Conservation (phyloP, 2,888 invertebrate genomes). For the Peribatodes rhomboidaria region DNA sequence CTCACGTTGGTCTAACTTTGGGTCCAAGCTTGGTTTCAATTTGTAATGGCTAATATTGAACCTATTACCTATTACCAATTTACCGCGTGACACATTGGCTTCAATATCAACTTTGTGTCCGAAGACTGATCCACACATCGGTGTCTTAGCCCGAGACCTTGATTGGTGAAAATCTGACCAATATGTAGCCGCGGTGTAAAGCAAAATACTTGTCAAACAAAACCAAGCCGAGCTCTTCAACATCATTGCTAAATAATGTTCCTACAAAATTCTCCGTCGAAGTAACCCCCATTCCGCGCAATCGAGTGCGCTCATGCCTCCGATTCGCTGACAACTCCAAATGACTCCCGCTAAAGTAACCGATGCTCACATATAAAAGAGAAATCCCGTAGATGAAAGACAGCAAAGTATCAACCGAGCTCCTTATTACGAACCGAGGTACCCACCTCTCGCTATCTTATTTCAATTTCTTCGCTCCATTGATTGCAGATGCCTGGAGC, state of each 20-base stretch:
- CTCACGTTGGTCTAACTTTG: no score
- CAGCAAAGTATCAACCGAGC: constrained; percentile 55
- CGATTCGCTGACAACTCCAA: constrained; percentile 44
- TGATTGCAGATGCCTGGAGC: constrained; percentile 83
- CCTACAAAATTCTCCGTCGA: neutral
- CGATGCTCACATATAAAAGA: constrained; percentile 66
- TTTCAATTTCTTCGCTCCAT: constrained; percentile 86
- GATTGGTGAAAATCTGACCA: no score
- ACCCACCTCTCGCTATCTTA: constrained; percentile 77
- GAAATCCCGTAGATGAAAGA: constrained; percentile 57
- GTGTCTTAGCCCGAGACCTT: no score
- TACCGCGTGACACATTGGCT: no score
- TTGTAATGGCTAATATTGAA: no score
- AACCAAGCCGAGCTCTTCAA: constrained; percentile 2
- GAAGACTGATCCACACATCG: no score
- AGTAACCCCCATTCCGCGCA: constrained; percentile 16
- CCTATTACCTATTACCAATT: no score
- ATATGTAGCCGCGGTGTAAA: neutral
- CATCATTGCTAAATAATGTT: constrained; percentile 2
- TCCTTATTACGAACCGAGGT: constrained; percentile 75
- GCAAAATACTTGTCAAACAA: neutral
- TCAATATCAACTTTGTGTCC: no score
- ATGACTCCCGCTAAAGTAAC: constrained; percentile 50
- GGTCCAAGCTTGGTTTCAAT: no score
- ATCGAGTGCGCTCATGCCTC: constrained; percentile 35